A percentile compares a stretch with the other conserved stretches of the same genome.
These are phyloP conservation scores for Ascidia mentula DNA, from an alignment of 23 tunicate genomes.

Conservation along the genomic window DNA sequence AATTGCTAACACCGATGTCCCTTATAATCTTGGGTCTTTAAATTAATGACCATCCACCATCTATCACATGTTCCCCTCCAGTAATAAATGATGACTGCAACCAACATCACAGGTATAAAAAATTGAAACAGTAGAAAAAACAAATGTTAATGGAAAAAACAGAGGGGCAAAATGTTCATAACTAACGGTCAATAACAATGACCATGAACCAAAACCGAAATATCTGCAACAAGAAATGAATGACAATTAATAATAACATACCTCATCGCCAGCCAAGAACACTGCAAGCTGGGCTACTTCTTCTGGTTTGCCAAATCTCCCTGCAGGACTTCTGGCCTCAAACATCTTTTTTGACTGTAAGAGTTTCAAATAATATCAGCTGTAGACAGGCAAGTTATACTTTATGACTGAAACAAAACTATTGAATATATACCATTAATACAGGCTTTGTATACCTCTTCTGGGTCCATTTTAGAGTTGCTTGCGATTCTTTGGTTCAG, in stretches of 20 bases:
- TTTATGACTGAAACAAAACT: not conserved
- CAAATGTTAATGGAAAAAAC: too few relatives aligned
- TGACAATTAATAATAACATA: too few relatives aligned
- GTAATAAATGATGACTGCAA: conserved; percentile 68
- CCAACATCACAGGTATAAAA: too few relatives aligned
- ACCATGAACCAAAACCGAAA: too few relatives aligned
- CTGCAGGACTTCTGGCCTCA: conserved; percentile 71
- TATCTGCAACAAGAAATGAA: too few relatives aligned
- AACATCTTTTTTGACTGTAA: conserved; percentile 78
- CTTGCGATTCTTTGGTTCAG: conserved; percentile 48
- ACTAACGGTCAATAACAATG: too few relatives aligned
- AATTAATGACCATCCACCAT: conserved; percentile 93
- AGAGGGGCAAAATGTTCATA: too few relatives aligned
- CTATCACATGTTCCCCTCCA: conserved; percentile 98
- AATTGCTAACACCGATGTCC: too few relatives aligned
- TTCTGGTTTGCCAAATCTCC: conserved; percentile 80
- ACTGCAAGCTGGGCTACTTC: conserved; percentile 96
- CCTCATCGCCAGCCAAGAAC: conserved; percentile 94
- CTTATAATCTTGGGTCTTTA: conserved; percentile 11
- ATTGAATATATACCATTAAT: not conserved
- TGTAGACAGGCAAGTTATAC: not conserved
- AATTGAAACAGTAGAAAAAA: too few relatives aligned
- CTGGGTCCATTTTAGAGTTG: conserved; percentile 46
- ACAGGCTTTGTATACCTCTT: conserved; percentile 2
- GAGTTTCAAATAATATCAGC: not conserved